Base-by-base conservation (phyloP, 2,113 vertebrate genomes). In the Hydrolagus affinis region DNA sequence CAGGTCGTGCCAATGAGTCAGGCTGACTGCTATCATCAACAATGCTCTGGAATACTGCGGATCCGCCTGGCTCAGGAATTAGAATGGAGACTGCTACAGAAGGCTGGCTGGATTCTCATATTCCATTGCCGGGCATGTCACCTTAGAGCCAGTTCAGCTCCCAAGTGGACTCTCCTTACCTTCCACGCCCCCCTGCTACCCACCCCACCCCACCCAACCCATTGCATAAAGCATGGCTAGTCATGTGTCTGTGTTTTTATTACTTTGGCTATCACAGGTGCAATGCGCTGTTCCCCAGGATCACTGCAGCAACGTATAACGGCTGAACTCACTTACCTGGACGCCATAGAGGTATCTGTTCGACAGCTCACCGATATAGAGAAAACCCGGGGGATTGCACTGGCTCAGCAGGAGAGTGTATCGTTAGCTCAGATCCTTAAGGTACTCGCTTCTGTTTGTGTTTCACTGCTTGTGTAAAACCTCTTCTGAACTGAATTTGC, bases 381-480 rank as follows among this genome's bases (percentile, higher is more conserved):
- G 88, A 91, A 95, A 9, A 89, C 95, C 0, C 91, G 96, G 86
- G 94, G 95, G 9, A 93, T 99, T 44, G 95, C 96, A 0, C 91
- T 97, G 57, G 97, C 97, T 73, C 96, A 99, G 87, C 96, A 98
- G 88, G 98, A 99, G 89, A 97, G 91, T 0, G 94, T 95, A 6
- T 95, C 96, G 25, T 90, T 99, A 87, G 95, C 96, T 87, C 96
- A 98, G 88, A 96, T 98, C 88, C 94, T 99, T 21, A 96, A 97
- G 96, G 98, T 98, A 91, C 86, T 15, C 44, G 28, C 78, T 71
- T 74, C 15, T 76, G 56, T 2, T 66, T 17, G 14, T 10, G 44
- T 86, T 86, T 86, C 30, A 86, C 70, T 86, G 44, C 15, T 86
- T n/a, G 83, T 87, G 70, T 74, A 88, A 88, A 25, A 86, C 66